Base-by-base conservation (phyloP, 2,888 invertebrate genomes). In the Archips crataeganus region DNA sequence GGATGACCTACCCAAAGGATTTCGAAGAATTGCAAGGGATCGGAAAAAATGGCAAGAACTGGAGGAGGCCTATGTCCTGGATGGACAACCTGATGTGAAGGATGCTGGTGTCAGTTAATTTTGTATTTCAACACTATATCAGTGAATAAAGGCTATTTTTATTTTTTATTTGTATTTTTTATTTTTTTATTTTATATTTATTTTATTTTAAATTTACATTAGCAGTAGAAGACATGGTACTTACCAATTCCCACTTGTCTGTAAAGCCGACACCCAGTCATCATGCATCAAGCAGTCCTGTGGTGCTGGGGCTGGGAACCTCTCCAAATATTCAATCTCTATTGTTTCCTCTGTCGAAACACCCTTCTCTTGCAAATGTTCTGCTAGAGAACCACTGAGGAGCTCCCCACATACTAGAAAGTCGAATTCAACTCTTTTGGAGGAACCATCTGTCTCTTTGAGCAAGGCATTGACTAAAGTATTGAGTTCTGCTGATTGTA, bases 251-350 rank as follows among this genome's bases (percentile, higher is more conserved):
- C 95, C 95, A 76, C 95, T 92, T 57, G 96, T 95, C 80, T 97
- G 96, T 0, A 99, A 96, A 60, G 98, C 96, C 32, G 98, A 97
- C n/a, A 99, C 98, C 99, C 99, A 99, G 87, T 99, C 99, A 90
- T 99, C 98, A 84, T 99, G 99, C 87, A 98, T 95, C 78, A 99
- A 94, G 86, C 98, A 98, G 87, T 99, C 98, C 85, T 98, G 96
- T 0, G 99, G 99, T 83, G 98, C 96, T 0, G 99, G 99, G 0
- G 99, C 97, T 11, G 99, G 98, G 80, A 97, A 97, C 80, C 97
- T 96, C 86, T 98, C 97, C 34, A 99, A 94, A 91, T 99, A 99
- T 90, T 99, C 99, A 67, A 99, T 95, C 78, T 98, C 97, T 78
- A 99, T 93, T 10, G 98, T 97, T 70, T 96, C 96, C 95, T 99